Evolutionary conservation across 2,888 invertebrate species (phyloP), one percentile per base, ranked within the genome.

Genomic region (Cabera pusaria): DNA sequence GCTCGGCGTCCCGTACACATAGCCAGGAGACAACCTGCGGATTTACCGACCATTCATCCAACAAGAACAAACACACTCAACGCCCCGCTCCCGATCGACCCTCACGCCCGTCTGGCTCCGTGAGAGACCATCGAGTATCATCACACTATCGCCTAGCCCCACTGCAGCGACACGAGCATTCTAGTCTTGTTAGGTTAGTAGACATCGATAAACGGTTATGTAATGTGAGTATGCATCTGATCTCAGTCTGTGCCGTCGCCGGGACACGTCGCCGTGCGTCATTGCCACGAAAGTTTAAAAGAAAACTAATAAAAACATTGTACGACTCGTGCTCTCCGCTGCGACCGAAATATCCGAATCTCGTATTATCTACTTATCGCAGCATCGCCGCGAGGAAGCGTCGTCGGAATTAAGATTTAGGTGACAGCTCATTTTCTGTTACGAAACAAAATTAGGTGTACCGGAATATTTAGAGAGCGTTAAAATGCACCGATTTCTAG

Each of bases 1-100:
- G 54, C 95, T 92, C 27, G 94, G 94, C 44, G 94, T 93, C 56
- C 95, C 93, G 54, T 88, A 88, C 82, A 95, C 92, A 85, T 95
- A 95, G 27, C 95, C 93, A 22, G 87, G 88, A 12, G 88, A 87
- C 66, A 88, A 77, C 77, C 88, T 88, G 85, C 52, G 70, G 19
- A 45, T 35, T 36, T 20, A 38, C 36, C 38, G 11, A 7, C n/a
- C 10, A 34, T 49, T 49, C 52, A 55, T 42, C 45, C 25, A 44
- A 16, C 19, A 43, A 29, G 21, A 43, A 36, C 11, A 5, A 7
- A 21, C 16, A 36, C 29, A 32, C 38, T 1, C 27, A 16, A 8
- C 38, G 32, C 45, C 36, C 39, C 38, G 32, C 45, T 33, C 39
- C 14, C 31, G 34, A 44, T 49, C 33, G 41, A 20, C 40, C 16